Evolutionary conservation across 2,888 invertebrate genomes (phyloP), one percentile per base, ranked within the genome.

Genomic region (Podotricha telesiphe): DNA sequence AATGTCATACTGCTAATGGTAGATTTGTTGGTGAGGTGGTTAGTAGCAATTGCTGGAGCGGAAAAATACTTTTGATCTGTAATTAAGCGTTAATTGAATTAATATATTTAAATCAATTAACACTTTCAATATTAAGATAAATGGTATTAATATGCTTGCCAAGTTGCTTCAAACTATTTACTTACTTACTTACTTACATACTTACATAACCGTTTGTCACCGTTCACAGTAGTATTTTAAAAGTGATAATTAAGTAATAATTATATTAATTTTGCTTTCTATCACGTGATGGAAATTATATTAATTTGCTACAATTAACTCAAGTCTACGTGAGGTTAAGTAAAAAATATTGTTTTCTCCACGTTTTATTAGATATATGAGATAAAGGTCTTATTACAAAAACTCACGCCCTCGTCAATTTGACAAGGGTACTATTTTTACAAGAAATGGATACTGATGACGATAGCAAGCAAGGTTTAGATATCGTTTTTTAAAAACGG

Each of bases 391-490:
- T 47, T 56, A 55, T 55, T 42, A 51, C 37, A 67, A 61, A 42
- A n/a, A 34, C 28, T 22, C 34, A 50, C 6, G 45, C 63, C 63
- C 48, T 50, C 45, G 63, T 68, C 53, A 68, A n/a, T 63, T 48
- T 68, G 68, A 68, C 40, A 22, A 68, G 68, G 63, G 68, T 68
- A 63, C 17, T 20, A 17, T 56, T 55, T 55, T 28, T 22, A 56
- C 15, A 45, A 40, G 37, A 56, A 48, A 55, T 42, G 17, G 37
- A 34, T 45, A 61, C 47, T n/a, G n/a, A 56, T 56, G 56, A 37
- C 42, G 42, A 56, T 37, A 51, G 20, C 19, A n/a, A 45, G n/a
- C n/a, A n/a, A n/a, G n/a, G n/a, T n/a, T n/a, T n/a, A n/a, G n/a
- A n/a, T n/a, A n/a, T n/a, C n/a, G n/a, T 28, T 28, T 28, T 28